phyloP scores from a whole-genome alignment of 2,888 invertebrate genomes.

The Acrocera orbiculus region DNA sequence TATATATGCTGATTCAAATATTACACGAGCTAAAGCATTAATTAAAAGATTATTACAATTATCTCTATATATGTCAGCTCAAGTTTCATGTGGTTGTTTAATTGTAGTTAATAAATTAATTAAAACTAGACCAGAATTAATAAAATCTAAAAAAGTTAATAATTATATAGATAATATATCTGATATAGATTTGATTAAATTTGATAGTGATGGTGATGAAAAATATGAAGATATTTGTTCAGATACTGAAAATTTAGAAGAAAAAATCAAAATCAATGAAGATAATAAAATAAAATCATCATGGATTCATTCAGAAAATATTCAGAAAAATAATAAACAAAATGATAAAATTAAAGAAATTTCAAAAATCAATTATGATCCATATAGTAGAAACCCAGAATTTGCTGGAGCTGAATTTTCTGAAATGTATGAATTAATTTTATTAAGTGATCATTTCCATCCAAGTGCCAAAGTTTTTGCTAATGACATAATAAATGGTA shows the following conservation, averaged over 20 bases:
- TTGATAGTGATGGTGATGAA: slow-evolving; percentile 26
- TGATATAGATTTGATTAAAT: slow-evolving; percentile 21
- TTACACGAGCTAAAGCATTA: slow-evolving; percentile 59
- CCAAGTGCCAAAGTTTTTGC: slow-evolving; percentile 85
- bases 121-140: slow-evolving; percentile 46
- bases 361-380: slow-evolving; percentile 41
- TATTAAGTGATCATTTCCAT: slow-evolving; percentile 64
- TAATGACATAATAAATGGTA: slow-evolving; percentile 51
- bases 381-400: slow-evolving; percentile 63
- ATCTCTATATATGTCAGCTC: slow-evolving; percentile 51
- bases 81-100: slow-evolving; percentile 66
- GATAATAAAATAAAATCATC: slow-evolving; percentile 11
- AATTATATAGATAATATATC: slow-evolving; percentile 18
- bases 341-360: slow-evolving; percentile 27
- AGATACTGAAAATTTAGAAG: slow-evolving; percentile 11
- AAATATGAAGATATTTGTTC: slow-evolving; percentile 20
- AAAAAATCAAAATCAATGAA: slow-evolving; percentile 7
- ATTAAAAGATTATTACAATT: slow-evolving; percentile 63
- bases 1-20: slow-evolving; percentile 57
- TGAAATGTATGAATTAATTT: slow-evolving; percentile 55
- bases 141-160: slow-evolving; percentile 19
- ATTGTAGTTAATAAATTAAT: slow-evolving; percentile 38
- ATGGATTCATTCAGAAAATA: slow-evolving; percentile 24
- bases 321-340: slow-evolving; percentile 11
- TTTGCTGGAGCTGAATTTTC: slow-evolving; percentile 61